Evolutionary conservation across 2,797 vertebrate genomes (phyloP).

Genomic region (Spheniscus humboldti): DNA sequence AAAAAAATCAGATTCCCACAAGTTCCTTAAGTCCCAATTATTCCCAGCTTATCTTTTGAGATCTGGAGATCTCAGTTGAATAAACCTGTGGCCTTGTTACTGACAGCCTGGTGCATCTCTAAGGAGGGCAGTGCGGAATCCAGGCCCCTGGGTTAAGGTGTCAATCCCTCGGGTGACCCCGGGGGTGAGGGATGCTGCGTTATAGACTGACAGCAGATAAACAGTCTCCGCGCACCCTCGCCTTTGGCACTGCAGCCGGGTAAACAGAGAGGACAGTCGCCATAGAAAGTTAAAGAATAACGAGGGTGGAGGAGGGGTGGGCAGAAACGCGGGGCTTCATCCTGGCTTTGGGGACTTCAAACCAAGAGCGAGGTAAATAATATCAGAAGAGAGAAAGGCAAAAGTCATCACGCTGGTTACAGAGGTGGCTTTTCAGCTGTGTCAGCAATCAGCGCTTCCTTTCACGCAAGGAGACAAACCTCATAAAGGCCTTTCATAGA

Average conservation of each 20-base stretch:
- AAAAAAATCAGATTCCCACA: constrained; percentile 79
- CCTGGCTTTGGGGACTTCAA: constrained; percentile 22
- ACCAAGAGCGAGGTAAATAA: background rate
- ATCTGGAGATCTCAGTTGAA: constrained; percentile 85
- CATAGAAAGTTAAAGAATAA: constrained; percentile 70
- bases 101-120: constrained; percentile 87
- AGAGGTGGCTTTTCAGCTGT: background rate
- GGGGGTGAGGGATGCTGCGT: constrained; percentile 78
- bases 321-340: constrained; percentile 16
- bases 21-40: constrained; percentile 90
- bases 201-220: constrained; percentile 80
- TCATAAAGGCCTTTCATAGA: background rate
- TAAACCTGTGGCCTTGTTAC: constrained; percentile 86
- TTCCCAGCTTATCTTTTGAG: constrained; percentile 97
- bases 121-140: constrained; percentile 81
- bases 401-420: background rate
- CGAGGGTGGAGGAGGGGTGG: constrained; percentile 36
- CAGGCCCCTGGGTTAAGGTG: constrained; percentile 84
- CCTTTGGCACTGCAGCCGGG: constrained; percentile 41
- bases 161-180: constrained; percentile 83
- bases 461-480: background rate
- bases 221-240: constrained; percentile 64
- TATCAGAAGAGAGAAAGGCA: background rate
- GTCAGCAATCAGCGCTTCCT: background rate
- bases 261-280: constrained; percentile 81